Percentiles rank a stretch among this genome's conserved stretches.
Conservation (phyloP, 1,140 invertebrate species). For the Heliconius melpomene region DNA sequence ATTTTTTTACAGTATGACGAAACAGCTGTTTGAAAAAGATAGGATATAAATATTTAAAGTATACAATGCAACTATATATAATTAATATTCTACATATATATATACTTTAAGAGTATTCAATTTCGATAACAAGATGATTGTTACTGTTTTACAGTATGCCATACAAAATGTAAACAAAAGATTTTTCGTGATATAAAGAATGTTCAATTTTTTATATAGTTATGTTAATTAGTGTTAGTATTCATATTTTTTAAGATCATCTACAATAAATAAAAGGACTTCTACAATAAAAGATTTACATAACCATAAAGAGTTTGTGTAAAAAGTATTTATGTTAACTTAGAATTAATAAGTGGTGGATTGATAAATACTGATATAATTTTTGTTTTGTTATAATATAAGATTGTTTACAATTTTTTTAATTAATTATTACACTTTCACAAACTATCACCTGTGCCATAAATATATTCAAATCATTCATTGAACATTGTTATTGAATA, state of each 20-base stretch:
- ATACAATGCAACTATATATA: not conserved
- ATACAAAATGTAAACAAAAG: conserved; percentile 23
- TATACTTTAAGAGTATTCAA: not conserved
- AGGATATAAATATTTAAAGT: not conserved
- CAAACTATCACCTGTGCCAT: too few species aligned
- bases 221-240: not conserved
- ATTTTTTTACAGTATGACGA: conserved; percentile 68
- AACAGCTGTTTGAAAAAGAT: conserved; percentile 75
- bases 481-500: too few species aligned
- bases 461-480: too few species aligned
- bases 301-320: too few species aligned
- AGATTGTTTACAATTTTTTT: too few species aligned
- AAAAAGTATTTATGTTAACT: too few species aligned
- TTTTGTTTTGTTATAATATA: too few species aligned
- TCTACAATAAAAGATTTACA: not conserved
- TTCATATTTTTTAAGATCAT: not conserved
- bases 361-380: too few species aligned
- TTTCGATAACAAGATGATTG: not conserved
- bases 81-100: conserved; percentile 31
- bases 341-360: too few species aligned
- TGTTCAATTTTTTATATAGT: not conserved
- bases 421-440: too few species aligned
- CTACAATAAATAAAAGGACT: too few species aligned
- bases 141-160: conserved; percentile 17
- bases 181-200: not conserved